phyloP scores from a whole-genome alignment of 2,113 vertebrate genomes.

The Drymodes brunneopygia region DNA sequence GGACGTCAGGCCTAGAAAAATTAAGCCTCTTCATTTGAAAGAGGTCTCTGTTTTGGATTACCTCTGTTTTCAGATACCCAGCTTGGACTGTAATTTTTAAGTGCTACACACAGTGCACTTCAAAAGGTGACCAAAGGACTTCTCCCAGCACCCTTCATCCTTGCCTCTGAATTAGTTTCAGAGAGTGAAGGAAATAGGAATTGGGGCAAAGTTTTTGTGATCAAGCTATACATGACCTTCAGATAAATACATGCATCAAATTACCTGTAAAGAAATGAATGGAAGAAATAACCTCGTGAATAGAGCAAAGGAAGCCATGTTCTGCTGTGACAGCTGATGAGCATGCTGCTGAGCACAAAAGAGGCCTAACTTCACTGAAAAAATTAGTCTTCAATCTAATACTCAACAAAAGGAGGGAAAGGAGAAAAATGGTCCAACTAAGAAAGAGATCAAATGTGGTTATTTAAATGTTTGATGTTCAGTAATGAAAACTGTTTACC shows the following conservation, averaged over 20 bases:
- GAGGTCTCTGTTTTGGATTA: neutral
- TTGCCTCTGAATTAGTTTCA: neutral
- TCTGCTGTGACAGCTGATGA: neutral
- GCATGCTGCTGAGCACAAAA: neutral
- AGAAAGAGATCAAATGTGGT: slow-evolving; percentile 20
- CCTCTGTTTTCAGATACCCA: neutral
- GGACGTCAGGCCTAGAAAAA: neutral
- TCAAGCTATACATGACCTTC: neutral
- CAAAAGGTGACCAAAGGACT: neutral
- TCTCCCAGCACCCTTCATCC: neutral
- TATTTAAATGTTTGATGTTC: slow-evolving; percentile 68
- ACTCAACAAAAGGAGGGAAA: neutral
- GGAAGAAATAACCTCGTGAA: neutral
- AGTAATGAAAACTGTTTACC: slow-evolving; percentile 76
- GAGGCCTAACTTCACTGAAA: neutral
- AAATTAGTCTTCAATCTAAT: neutral
- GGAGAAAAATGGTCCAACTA: slow-evolving; percentile 1
- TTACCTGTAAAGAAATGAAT: neutral
- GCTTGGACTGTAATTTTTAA: neutral
- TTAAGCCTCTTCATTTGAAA: neutral
- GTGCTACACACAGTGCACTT: neutral
- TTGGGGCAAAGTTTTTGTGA: neutral
- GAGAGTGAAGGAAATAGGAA: neutral
- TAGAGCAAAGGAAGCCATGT: neutral
- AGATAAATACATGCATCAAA: neutral